Conservation (phyloP, 1,140 invertebrate species). For the Vanessa tameamea region DNA sequence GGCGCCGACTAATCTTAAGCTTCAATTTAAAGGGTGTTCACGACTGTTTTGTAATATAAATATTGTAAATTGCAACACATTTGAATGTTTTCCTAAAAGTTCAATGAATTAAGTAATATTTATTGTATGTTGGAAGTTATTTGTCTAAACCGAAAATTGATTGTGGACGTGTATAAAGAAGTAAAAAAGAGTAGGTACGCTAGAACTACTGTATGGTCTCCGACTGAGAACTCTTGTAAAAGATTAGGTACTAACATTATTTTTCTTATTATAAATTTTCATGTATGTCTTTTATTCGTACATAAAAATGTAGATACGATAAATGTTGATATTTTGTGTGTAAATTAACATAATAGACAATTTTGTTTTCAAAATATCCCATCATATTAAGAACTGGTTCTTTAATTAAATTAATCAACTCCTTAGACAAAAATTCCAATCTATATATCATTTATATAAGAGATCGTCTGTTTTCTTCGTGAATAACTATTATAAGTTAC, state of each 20-base stretch:
- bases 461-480: neutral
- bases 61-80: conserved; percentile 22
- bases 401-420: neutral
- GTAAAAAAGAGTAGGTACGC: no score
- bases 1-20: conserved; percentile 69
- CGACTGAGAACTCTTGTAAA: no score
- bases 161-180: no score
- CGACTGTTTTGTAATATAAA: conserved; percentile 59
- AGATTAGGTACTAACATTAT: no score
- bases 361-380: neutral
- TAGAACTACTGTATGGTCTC: neutral
- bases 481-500: neutral
- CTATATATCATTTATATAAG: neutral
- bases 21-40: conserved; percentile 66
- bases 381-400: neutral
- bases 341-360: no score
- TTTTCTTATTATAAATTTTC: no score
- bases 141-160: no score
- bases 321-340: no score
- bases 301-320: no score
- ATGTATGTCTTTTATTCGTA: no score
- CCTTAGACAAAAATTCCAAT: neutral
- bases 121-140: no score
- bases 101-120: neutral
- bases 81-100: neutral